Base-by-base conservation (phyloP, 2,888 invertebrate species). In the Nephrocerus scutellatus region DNA sequence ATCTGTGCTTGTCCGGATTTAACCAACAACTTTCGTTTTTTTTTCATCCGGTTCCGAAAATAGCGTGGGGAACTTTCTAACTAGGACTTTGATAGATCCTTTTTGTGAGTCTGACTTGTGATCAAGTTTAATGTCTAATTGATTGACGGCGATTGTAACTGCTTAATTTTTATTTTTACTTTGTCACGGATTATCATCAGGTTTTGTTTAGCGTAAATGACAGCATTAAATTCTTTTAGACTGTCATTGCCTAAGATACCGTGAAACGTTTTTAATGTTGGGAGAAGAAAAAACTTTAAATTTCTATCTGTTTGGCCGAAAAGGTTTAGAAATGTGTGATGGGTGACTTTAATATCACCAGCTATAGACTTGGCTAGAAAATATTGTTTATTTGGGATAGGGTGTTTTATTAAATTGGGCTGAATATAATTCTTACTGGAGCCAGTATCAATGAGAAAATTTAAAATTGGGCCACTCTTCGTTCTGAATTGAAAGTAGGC, bases 41-140 rank as follows among this genome's bases (percentile, higher is more conserved):
- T 32, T 43, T 30, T 42, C 30, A 21, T 42, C 26, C 1, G 37
- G 41, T 3, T 33, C 41, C 6, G 30, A 22, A 21, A 38, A 38
- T 9, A 42, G 18, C 1, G 23, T 31, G 4, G 21, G 23, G 19
- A 22, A 31, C 7, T 21, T 22, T 23, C 14, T 25, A 9, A 38
- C 30, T 6, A 42, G 8, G 6, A 20, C 8, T 21, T 36, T 23
- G 8, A 44, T 16, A 15, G 13, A n/a, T 9, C 24, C 23, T 35
- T 26, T 33, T 35, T 46, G 42, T 21, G 22, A 9, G 21, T 20
- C 14, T 6, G 21, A 28, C 29, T 36, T 20, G 14, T 43, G 44
- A 12, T 30, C 25, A 24, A 10, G 5, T 8, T n/a, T 4, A 10
- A 25, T 10, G 15, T 35, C 9, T 15, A 34, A 28, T 6, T n/a